These are phyloP conservation scores for Tridacna gigas DNA, from an alignment of 2,888 invertebrate species.

Conservation along the genomic window DNA sequence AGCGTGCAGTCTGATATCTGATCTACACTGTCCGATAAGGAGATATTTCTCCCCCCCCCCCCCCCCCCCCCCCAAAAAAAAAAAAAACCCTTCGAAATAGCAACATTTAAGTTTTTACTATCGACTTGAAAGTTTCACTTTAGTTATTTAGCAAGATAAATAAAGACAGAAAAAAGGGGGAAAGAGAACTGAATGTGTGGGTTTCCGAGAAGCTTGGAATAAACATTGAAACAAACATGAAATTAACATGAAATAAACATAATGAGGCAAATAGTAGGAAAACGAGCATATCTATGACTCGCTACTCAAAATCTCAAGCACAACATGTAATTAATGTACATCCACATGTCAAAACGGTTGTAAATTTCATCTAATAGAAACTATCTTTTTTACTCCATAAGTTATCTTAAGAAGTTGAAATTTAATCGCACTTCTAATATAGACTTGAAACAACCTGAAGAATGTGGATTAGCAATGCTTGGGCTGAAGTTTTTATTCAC, in stretches of 20 bases:
- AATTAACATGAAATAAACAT: slow-evolving; percentile 18
- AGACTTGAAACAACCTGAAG: slow-evolving; percentile 21
- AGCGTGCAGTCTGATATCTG: too few relatives aligned
- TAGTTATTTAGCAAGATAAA: too few relatives aligned
- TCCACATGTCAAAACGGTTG: slow-evolving; percentile 6
- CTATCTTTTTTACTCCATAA: slow-evolving; percentile 11
- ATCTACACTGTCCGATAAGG: too few relatives aligned
- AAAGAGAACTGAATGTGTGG: too few relatives aligned
- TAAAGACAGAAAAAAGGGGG: too few relatives aligned
- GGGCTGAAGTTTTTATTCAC: neutral
- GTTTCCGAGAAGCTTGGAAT: too few relatives aligned
- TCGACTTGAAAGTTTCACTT: too few relatives aligned
- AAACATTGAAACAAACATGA: slow-evolving; percentile 6
- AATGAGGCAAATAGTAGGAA: too few relatives aligned
- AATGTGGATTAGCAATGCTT: neutral
- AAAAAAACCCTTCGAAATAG: too few relatives aligned
- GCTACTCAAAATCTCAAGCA: slow-evolving; percentile 7
- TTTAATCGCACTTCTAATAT: slow-evolving; percentile 25
- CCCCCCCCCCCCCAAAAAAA: too few relatives aligned
- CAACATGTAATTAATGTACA: slow-evolving; percentile 11
- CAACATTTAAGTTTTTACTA: too few relatives aligned
- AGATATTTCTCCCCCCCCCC: too few relatives aligned
- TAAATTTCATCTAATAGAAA: slow-evolving; percentile 23
- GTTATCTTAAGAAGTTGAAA: slow-evolving; percentile 24
- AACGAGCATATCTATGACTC: neutral